A percentile compares a stretch with the other conserved stretches of the same genome.
phyloP scores from a whole-genome alignment of 2,888 invertebrate genomes.

The Chalcosyrphus nemorum region DNA sequence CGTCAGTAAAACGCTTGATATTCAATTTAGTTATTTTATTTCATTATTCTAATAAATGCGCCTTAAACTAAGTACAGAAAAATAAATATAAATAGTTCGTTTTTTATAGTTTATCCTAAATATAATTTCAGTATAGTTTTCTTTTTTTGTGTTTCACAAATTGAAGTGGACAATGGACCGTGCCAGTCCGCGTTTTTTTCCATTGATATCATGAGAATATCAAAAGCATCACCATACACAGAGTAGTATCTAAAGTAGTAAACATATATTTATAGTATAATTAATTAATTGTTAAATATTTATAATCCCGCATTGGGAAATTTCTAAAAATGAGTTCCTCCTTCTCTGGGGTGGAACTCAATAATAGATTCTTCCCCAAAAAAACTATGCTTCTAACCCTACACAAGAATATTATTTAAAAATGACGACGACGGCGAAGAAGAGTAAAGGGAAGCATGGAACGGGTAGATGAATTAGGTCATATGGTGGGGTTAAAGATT shows the following conservation, averaged over 20 bases:
- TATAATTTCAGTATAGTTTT: slow-evolving; percentile 26
- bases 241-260: slow-evolving; percentile 30
- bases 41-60: slow-evolving; percentile 80
- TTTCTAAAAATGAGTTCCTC: slow-evolving; percentile 45
- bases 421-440: slow-evolving; percentile 29
- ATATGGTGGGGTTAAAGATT: slow-evolving; percentile 26
- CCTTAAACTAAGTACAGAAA: slow-evolving; percentile 78
- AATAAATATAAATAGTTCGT: slow-evolving; percentile 75
- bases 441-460: neutral
- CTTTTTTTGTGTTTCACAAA: slow-evolving; percentile 28
- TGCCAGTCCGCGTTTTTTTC: neutral
- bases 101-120: slow-evolving; percentile 32
- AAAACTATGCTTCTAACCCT: slow-evolving; percentile 53
- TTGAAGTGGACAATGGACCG: neutral
- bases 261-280: slow-evolving; percentile 42
- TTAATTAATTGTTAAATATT: slow-evolving; percentile 45
- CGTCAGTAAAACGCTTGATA: neutral
- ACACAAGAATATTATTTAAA: slow-evolving; percentile 33
- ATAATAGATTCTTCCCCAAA: slow-evolving; percentile 49
- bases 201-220: slow-evolving; percentile 1
- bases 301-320: slow-evolving; percentile 65
- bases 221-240: slow-evolving; percentile 46
- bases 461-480: neutral
- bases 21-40: slow-evolving; percentile 75
- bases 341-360: slow-evolving; percentile 49